Base-by-base conservation (phyloP, 2,113 vertebrate species). In the Chloebia gouldiae region DNA sequence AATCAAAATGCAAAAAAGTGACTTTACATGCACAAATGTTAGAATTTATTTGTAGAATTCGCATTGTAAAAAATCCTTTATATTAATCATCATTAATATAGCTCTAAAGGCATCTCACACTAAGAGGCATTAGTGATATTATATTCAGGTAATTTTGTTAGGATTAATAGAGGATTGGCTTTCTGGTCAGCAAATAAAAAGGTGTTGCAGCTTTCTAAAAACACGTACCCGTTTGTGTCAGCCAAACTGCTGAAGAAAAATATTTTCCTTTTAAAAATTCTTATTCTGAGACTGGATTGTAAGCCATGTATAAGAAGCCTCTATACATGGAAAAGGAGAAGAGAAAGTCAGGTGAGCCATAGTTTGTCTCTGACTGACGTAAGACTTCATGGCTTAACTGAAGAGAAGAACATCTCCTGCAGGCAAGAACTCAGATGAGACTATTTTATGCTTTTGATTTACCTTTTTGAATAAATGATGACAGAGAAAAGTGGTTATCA, bases 401-500 rank as follows among this genome's bases (percentile, higher is more conserved):
- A 85, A 10, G 6, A 81, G 65, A 82, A 90, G 71, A 63, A 79
- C n/a, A 61, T 88, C n/a, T 91, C 91, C 94, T 86, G 69, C 51
- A 88, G 92, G 82, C 87, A 90, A 81, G 83, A 90, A 92, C 53
- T 75, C 76, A 92, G 76, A 94, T 76, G 93, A 95, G 70, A 82
- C 49, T 92, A 45, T 79, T 91, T 95, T 57, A 89, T 82, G 78
- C 84, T 91, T 97, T 96, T 95, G 87, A 95, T 95, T 95, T 88
- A 95, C 70, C 78, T 95, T 95, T 95, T 63, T 91, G 91, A 96
- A 97, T 96, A 96, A 97, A 95, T 87, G 57, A 93, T 96, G 94
- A 91, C 14, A 95, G 94, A 85, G 80, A 92, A 94, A 97, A 95
- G 73, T 82, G 66, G 40, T 87, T 91, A 82, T 27, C 45, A 31